phyloP scores from a whole-genome alignment of 2,113 vertebrate species.

The Xiphophorus hellerii region DNA sequence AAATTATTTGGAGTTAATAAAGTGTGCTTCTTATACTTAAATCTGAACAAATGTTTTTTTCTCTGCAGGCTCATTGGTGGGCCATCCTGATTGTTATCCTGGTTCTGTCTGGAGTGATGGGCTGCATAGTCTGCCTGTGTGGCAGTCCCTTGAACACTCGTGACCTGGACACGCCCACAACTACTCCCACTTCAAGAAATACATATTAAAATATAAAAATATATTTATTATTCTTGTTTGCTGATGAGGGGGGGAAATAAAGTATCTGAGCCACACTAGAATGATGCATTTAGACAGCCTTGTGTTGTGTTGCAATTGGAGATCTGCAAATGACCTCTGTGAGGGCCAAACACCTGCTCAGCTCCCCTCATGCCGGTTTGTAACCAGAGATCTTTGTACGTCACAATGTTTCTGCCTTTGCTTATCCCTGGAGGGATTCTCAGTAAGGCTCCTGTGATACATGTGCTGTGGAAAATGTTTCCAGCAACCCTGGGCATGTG shows the following conservation, averaged over 20 bases:
- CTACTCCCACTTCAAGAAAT: not conserved
- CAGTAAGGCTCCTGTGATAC: not conserved
- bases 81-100: conserved; percentile 79
- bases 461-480: conserved; percentile 39
- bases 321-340: conserved; percentile 3
- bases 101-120: conserved; percentile 77
- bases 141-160: conserved; percentile 66
- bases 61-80: conserved; percentile 80
- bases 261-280: not conserved
- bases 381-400: conserved; percentile 3
- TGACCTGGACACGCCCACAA: conserved; percentile 31
- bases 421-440: not conserved
- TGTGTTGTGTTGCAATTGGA: not conserved
- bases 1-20: too few species aligned
- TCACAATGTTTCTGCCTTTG: not conserved
- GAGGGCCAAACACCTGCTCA: not conserved
- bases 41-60: not conserved
- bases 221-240: not conserved
- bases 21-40: not conserved
- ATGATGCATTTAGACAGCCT: not conserved
- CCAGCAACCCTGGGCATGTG: conserved; percentile 11
- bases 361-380: not conserved
- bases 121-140: conserved; percentile 76
- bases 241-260: not conserved
- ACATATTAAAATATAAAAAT: not conserved